phyloP scores from a whole-genome alignment of 2,113 vertebrate species.

The Microtus pennsylvanicus region DNA sequence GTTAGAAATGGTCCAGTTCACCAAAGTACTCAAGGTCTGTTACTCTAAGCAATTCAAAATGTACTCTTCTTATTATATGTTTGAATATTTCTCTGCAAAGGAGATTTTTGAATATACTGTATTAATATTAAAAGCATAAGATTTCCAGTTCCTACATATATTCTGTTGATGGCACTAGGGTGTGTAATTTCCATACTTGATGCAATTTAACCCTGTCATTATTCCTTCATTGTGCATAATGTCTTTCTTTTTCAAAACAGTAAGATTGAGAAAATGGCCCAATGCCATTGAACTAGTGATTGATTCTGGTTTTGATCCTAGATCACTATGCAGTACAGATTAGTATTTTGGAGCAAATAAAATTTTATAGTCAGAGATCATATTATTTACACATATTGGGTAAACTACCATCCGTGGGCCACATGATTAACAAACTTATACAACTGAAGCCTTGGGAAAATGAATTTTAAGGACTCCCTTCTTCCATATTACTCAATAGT shows the following conservation, averaged over 20 bases:
- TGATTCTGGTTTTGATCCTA: slow-evolving; percentile 7
- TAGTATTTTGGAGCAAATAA: neutral
- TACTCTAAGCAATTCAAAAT: neutral
- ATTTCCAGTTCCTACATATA: neutral
- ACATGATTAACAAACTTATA: neutral
- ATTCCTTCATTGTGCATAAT: neutral
- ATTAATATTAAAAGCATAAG: neutral
- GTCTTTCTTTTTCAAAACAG: slow-evolving; percentile 17
- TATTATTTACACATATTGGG: neutral
- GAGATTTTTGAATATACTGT: neutral
- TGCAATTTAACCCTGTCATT: neutral
- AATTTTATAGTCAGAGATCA: slow-evolving; percentile 3
- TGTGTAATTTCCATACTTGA: neutral
- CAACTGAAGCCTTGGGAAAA: neutral
- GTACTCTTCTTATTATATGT: neutral
- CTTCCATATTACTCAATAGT: neutral
- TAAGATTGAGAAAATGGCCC: neutral
- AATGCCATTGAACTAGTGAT: neutral
- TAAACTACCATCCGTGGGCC: neutral
- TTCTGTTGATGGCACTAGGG: neutral
- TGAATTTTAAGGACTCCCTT: neutral
- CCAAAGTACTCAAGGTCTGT: neutral
- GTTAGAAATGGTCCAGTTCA: neutral
- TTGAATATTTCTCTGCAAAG: slow-evolving; percentile 32
- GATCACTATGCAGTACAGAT: neutral